Base-by-base conservation (phyloP, 2,113 vertebrate species). In the Pangasianodon hypophthalmus region DNA sequence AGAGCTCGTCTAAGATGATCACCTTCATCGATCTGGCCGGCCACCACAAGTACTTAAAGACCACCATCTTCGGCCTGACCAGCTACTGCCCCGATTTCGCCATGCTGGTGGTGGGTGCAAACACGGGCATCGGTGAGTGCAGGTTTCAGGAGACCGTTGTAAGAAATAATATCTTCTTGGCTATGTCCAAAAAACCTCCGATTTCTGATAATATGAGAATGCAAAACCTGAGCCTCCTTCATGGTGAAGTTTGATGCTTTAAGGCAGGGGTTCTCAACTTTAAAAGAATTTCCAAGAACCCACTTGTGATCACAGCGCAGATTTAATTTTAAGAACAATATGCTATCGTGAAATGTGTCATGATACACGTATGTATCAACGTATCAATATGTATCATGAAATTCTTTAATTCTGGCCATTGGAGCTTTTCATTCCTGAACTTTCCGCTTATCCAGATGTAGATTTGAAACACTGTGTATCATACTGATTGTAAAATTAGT, bases 1-100 rank as follows among this genome's bases (percentile, higher is more conserved):
- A 99, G 95, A 98, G 97, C 92, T 98, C 98, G 58, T 99, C 98
- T 88, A 99, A 99, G 95, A 99, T 99, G 98, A 99, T 99, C 96
- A 99, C 98, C 86, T 99, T 99, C 94, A 99, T 99, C 41, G 98
- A 99, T 92, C 94, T 99, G 92, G 98, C 98, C 24, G 98, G 98
- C 52, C 98, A 99, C 94, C 97, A 99, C 93, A 99, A 99, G 85
- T 99, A 99, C 92, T 94, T 99, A 90, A 98, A 98, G 95, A 99
- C 98, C 90, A 99, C 98, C 92, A 98, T 99, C 93, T 99, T 99
- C 29, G 98, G 98, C 91, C 97, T 99, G 92, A 99, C 98, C 91
- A 98, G 98, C 93, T 99, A 99, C 95, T 98, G 98, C 93, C 98
- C 98, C 0, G 98, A 99, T 94, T 99, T 98, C 24, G 98, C 98